A percentile compares a stretch with the other conserved stretches of the same genome.
Evolutionary conservation across 2,888 invertebrate genomes (phyloP).

Genomic region (Tiliacea aurago): DNA sequence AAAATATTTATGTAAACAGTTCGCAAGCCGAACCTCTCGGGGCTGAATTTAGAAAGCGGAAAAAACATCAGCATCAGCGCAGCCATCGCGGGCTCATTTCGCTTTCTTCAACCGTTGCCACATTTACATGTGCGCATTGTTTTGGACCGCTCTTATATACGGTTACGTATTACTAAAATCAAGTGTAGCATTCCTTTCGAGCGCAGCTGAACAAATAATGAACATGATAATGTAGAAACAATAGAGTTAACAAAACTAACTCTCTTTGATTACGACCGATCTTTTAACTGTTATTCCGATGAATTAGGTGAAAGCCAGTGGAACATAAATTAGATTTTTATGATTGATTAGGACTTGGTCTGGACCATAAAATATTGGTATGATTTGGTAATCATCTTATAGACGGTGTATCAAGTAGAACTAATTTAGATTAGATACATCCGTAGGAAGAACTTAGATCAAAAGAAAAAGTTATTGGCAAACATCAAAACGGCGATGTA

Average conservation of each 20-base stretch:
- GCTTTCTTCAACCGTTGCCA: slow-evolving; percentile 79
- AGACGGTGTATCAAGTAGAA: slow-evolving; percentile 24
- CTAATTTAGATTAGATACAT: slow-evolving; percentile 35
- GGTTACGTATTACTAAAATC: slow-evolving; percentile 59
- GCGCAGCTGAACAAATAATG: slow-evolving; percentile 20
- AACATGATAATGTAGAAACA: slow-evolving; percentile 22
- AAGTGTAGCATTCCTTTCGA: slow-evolving; percentile 39
- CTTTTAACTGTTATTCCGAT: slow-evolving; percentile 21
- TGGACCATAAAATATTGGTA: slow-evolving; percentile 38
- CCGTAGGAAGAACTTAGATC: slow-evolving; percentile 16
- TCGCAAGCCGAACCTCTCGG: slow-evolving; percentile 65
- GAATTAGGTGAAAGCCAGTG: slow-evolving; percentile 52
- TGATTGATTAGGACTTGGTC: slow-evolving; percentile 47
- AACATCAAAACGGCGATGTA: slow-evolving; percentile 20
- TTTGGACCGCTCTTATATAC: slow-evolving; percentile 50
- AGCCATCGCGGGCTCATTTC: slow-evolving; percentile 80
- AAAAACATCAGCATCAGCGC: slow-evolving; percentile 83
- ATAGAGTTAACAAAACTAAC: slow-evolving; percentile 17
- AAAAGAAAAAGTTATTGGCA: slow-evolving; percentile 37
- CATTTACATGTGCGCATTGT: slow-evolving; percentile 83
- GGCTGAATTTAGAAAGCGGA: slow-evolving; percentile 87
- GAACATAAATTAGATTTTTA: slow-evolving; percentile 37
- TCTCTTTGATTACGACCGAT: slow-evolving; percentile 14
- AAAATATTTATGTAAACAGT: slow-evolving; percentile 55
- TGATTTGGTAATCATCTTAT: slow-evolving; percentile 34